Evolutionary conservation across 2,888 invertebrate genomes (phyloP).

Genomic region (Dryomyza anilis): DNA sequence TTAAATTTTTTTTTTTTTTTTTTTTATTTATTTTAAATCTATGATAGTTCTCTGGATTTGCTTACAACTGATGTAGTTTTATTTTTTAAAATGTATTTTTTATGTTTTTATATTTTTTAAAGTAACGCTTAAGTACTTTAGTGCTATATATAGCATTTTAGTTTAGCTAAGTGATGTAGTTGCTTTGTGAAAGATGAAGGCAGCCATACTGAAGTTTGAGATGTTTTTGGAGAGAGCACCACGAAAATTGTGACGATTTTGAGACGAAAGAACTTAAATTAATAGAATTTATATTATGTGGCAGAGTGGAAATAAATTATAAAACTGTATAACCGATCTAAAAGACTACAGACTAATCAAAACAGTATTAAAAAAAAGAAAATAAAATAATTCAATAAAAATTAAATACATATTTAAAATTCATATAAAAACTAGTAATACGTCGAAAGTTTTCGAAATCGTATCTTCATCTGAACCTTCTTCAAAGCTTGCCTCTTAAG

Average conservation of each 20-base stretch:
- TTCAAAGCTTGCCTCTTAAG: conserved; percentile 3
- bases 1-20: conserved; percentile 15
- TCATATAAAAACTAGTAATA: no score
- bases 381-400: background rate
- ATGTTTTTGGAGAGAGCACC: background rate
- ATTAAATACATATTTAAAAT: no score
- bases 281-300: no score
- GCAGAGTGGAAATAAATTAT: no score
- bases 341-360: no score
- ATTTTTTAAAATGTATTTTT: background rate
- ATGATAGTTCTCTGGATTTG: conserved; percentile 16
- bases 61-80: no score
- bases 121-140: conserved; percentile 5
- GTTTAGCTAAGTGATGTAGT: background rate
- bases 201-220: background rate
- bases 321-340: no score
- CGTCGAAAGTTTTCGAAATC: background rate
- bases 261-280: no score
- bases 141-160: background rate
- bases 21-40: conserved; percentile 15
- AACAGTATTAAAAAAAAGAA: background rate
- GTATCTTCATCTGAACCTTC: no score
- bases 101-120: background rate
- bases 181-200: conserved; percentile 6
- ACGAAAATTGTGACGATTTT: background rate